Base-by-base conservation (phyloP, 2,888 invertebrate genomes). In the Formica aserva region DNA sequence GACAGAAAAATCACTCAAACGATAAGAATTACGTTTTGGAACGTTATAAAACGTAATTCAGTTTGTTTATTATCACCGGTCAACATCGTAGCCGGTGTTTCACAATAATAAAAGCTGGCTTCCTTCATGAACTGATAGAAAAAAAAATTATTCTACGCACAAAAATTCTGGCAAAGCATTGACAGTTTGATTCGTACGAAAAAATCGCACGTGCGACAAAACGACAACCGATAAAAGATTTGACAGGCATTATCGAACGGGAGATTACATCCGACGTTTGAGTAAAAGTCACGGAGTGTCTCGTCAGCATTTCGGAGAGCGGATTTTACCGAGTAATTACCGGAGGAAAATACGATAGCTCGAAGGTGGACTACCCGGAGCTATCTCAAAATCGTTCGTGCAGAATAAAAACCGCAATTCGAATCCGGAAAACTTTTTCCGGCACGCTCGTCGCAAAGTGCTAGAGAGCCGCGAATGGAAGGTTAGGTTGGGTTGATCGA, bases 331-430 rank as follows among this genome's bases (percentile, higher is more conserved):
- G 32, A 32, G 84, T 77, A 85, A 84, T 87, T 86, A 88, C 83
- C 52, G 84, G 62, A 35, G 67, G 48, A 75, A 84, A 88, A 89
- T 89, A 85, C 74, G 83, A 81, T 63, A 84, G 74, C 38, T 83
- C 45, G 83, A 75, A 74, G 48, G 38, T 45, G 60, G 65, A 60
- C 55, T 72, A 60, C 26, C 65, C 75, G 83, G 75, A 63, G 82
- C 82, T 86, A 88, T 88, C 87, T 80, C 72, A 45, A 81, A 81
- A 85, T 85, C 80, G 52, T 48, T 55, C 62, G 78, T 66, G 77
- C 74, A 69, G 77, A 81, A 78, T 78, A 78, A 88, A 86, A 88
- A 86, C 83, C 84, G 85, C 86, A 74, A 82, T 82, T 75, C 86
- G 38, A 75, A 84, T 62, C 62, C 62, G 76, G 62, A 48, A 85